phyloP scores from a whole-genome alignment of 2,888 invertebrate genomes.

The Perithous albicinctus region DNA sequence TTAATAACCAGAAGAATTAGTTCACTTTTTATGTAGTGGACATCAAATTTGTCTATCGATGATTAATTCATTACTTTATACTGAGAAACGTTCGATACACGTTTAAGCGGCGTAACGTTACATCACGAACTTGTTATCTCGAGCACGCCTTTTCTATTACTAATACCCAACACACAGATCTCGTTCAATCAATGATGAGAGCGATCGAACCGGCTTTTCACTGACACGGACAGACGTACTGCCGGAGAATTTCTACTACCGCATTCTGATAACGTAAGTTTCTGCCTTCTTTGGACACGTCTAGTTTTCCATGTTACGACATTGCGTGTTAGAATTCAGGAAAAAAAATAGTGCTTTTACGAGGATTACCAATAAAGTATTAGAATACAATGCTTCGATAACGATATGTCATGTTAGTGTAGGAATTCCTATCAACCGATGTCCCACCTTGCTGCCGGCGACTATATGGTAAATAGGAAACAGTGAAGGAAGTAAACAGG shows the following conservation, averaged over 20 bases:
- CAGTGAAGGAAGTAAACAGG: slow-evolving; percentile 70
- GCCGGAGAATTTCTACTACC: slow-evolving; percentile 53
- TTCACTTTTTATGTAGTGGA: too few relatives aligned
- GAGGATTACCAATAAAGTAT: not conserved
- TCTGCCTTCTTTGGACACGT: slow-evolving; percentile 8
- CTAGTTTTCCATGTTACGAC: slow-evolving; percentile 11
- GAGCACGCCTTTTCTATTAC: slow-evolving; percentile 64
- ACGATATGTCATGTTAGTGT: slow-evolving; percentile 13
- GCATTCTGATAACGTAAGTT: slow-evolving; percentile 59
- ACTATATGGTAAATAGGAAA: slow-evolving; percentile 74
- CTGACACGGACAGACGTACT: slow-evolving; percentile 20
- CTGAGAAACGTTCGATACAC: not conserved
- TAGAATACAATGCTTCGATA: not conserved
- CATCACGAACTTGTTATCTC: slow-evolving; percentile 65
- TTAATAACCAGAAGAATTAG: not conserved
- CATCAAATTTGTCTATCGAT: not conserved
- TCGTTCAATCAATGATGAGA: slow-evolving; percentile 62
- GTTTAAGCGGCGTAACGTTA: slow-evolving; percentile 29
- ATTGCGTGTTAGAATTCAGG: slow-evolving; percentile 20
- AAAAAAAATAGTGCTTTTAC: not conserved
- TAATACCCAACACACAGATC: slow-evolving; percentile 48
- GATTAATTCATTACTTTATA: not conserved
- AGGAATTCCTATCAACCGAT: slow-evolving; percentile 41
- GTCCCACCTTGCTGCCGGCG: slow-evolving; percentile 45
- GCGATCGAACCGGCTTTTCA: slow-evolving; percentile 58